Percentiles rank a stretch among this genome's conserved stretches.
These are phyloP conservation scores for Nymphalis polychloros DNA, from an alignment of 2,888 invertebrate genomes.

Conservation along the genomic window DNA sequence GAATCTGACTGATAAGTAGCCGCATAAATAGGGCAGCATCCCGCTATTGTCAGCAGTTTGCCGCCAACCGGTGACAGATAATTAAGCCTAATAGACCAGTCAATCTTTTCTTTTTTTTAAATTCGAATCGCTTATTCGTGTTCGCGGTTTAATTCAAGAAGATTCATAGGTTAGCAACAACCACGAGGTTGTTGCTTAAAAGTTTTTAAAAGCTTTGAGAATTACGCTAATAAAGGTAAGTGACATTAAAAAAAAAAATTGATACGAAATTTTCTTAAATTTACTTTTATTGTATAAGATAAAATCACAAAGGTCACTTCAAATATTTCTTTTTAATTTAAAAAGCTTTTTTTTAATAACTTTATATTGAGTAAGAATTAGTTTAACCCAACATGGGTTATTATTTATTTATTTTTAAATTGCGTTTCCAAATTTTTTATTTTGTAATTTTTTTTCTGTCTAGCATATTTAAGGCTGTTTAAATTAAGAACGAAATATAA, in stretches of 20 bases:
- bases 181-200: conserved; percentile 77
- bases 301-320: no score
- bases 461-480: no score
- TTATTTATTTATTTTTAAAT: no score
- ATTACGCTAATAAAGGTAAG: conserved; percentile 83
- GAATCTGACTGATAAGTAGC: conserved; percentile 58
- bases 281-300: no score
- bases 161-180: conserved; percentile 70
- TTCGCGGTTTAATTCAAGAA: conserved; percentile 18
- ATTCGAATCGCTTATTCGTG: conserved; percentile 50
- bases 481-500: no score
- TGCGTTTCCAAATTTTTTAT: no score
- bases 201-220: conserved; percentile 82
- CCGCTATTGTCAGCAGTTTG: conserved; percentile 57
- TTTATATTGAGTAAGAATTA: no score
- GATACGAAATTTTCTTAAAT: no score
- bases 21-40: conserved; percentile 57
- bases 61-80: conserved; percentile 47
- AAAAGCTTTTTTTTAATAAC: no score
- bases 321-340: no score
- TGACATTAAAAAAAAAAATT: conserved; percentile 27
- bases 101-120: conserved; percentile 37
- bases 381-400: no score
- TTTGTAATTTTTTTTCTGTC: no score
- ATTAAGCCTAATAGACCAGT: conserved; percentile 35